Conservation (phyloP, 2,113 vertebrate genomes). For the Syrmaticus mikado region DNA sequence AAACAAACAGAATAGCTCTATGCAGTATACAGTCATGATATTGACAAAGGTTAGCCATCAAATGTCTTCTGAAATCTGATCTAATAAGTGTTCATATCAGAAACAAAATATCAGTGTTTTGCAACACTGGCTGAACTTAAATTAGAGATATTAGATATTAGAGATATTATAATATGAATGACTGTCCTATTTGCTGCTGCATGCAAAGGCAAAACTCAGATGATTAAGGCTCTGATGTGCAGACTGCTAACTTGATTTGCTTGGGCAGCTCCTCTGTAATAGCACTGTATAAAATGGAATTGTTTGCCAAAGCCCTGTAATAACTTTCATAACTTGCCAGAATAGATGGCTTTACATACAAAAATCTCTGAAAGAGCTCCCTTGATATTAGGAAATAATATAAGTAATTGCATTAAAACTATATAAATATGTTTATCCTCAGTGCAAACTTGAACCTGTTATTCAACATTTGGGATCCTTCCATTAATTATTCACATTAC, state of each 20-base stretch:
- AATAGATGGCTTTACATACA: neutral
- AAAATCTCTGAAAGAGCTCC: neutral
- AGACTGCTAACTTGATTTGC: neutral
- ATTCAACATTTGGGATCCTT: neutral
- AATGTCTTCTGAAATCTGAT: neutral
- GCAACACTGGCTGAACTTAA: neutral
- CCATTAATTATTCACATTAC: neutral
- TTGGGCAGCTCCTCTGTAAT: neutral
- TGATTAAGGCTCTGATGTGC: neutral
- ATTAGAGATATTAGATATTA: neutral
- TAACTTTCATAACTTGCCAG: neutral
- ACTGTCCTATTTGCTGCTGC: neutral
- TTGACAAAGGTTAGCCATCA: neutral
- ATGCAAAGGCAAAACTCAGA: neutral
- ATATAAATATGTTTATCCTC: neutral
- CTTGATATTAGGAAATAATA: neutral
- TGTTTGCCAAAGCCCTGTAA: neutral
- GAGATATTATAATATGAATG: neutral
- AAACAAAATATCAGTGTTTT: neutral
- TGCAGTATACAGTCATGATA: neutral
- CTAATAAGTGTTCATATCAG: neutral
- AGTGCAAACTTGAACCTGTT: neutral
- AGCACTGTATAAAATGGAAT: neutral
- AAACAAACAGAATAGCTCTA: neutral
- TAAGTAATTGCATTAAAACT: neutral